These are phyloP conservation scores for Sarcophaga caerulescens DNA, from an alignment of 2,888 invertebrate species.

Conservation along the genomic window DNA sequence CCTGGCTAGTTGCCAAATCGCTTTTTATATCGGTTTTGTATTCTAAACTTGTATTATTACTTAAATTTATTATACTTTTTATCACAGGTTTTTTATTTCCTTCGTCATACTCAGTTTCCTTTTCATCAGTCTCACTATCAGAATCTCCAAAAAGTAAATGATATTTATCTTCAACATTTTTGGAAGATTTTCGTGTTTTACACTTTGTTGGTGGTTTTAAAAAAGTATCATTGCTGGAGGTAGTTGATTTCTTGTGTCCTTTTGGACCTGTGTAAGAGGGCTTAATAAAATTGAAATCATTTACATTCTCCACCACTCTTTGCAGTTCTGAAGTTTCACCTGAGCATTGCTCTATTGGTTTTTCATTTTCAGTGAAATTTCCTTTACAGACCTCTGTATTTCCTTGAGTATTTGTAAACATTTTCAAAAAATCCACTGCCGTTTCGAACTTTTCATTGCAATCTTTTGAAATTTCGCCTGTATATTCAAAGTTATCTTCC, in stretches of 20 bases:
- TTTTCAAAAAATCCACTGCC: constrained; percentile 57
- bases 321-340: neutral
- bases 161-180: constrained; percentile 26
- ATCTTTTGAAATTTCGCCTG: neutral
- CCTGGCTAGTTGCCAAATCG: neutral
- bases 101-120: neutral
- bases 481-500: neutral
- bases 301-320: neutral
- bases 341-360: constrained; percentile 1
- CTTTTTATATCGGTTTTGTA: neutral
- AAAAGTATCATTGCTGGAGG: neutral
- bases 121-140: constrained; percentile 43
- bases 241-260: neutral
- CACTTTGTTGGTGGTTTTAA: neutral
- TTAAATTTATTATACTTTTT: constrained; percentile 7
- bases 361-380: constrained; percentile 26
- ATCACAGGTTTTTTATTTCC: constrained; percentile 36
- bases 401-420: constrained; percentile 12
- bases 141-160: constrained; percentile 58
- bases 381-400: neutral
- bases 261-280: neutral
- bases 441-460: constrained; percentile 34
- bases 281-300: constrained; percentile 21
- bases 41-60: neutral
- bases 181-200: constrained; percentile 4